Conservation (phyloP, 1,140 invertebrate species). For the Drosophila serrata region DNA sequence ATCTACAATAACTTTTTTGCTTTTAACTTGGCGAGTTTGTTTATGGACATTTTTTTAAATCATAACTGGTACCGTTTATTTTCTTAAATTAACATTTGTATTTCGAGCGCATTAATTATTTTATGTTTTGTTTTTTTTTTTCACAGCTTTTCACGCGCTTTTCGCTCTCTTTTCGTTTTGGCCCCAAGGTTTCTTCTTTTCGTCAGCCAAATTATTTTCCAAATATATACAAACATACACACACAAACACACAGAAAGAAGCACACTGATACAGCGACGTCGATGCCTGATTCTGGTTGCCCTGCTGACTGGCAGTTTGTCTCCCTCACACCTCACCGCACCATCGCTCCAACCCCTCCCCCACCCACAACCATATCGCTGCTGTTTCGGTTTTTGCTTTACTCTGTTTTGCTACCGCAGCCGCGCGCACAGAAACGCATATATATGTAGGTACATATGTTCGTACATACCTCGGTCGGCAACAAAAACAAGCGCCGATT, state of each 20-base stretch:
- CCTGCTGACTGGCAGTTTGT: slow-evolving; percentile 53
- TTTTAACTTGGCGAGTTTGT: slow-evolving; percentile 4
- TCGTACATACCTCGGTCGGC: slow-evolving; percentile 52
- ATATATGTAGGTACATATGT: not conserved
- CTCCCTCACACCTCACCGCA: slow-evolving; percentile 36
- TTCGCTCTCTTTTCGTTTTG: slow-evolving; percentile 48
- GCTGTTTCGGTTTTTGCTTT: slow-evolving; percentile 79
- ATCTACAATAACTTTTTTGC: not conserved
- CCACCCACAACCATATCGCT: slow-evolving; percentile 36
- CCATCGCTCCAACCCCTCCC: slow-evolving; percentile 23
- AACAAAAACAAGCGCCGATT: slow-evolving; percentile 72
- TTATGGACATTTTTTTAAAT: slow-evolving; percentile 1
- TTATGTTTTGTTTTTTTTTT: slow-evolving; percentile 17
- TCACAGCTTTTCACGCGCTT: slow-evolving; percentile 63
- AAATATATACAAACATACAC: slow-evolving; percentile 46
- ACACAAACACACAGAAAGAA: slow-evolving; percentile 20
- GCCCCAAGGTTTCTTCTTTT: slow-evolving; percentile 66
- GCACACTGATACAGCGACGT: slow-evolving; percentile 19
- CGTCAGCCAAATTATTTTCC: slow-evolving; percentile 69
- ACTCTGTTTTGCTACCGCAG: slow-evolving; percentile 78
- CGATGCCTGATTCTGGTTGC: slow-evolving; percentile 45
- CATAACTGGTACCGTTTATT: slow-evolving; percentile 12
- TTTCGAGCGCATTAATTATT: slow-evolving; percentile 15
- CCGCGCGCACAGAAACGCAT: slow-evolving; percentile 43
- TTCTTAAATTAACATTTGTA: slow-evolving; percentile 18